Evolutionary conservation across 2,888 invertebrate genomes (phyloP).

Genomic region (Eretmocerus hayati): DNA sequence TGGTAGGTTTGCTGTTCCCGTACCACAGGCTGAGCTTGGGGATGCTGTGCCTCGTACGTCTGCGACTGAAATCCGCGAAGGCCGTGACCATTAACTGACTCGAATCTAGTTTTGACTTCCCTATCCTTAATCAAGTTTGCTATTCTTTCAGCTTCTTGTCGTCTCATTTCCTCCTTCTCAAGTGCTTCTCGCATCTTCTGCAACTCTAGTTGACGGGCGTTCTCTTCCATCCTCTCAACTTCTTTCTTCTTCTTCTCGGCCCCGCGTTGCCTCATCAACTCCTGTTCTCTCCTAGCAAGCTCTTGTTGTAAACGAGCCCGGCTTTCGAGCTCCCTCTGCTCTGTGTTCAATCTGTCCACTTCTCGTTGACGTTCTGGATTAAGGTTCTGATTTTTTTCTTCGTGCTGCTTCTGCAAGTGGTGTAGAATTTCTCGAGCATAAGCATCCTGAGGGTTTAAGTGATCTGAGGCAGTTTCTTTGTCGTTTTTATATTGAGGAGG

Average conservation of each 20-base stretch:
- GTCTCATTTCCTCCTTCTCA: slow-evolving; percentile 33
- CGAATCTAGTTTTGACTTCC: slow-evolving; percentile 12
- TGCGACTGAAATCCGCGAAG: neutral
- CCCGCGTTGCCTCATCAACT: slow-evolving; percentile 35
- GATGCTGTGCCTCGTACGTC: slow-evolving; percentile 14
- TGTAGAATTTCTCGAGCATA: slow-evolving; percentile 37
- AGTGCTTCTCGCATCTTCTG: slow-evolving; percentile 35
- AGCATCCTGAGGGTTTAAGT: slow-evolving; percentile 27
- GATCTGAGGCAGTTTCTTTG: slow-evolving; percentile 18
- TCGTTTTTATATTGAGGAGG: slow-evolving; percentile 26
- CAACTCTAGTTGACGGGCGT: slow-evolving; percentile 36
- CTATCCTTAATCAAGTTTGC: slow-evolving; percentile 31
- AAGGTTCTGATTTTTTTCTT: slow-evolving; percentile 34
- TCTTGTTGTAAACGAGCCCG: slow-evolving; percentile 33
- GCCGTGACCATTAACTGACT: neutral
- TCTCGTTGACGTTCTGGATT: slow-evolving; percentile 39
- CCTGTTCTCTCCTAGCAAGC: slow-evolving; percentile 33
- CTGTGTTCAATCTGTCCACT: slow-evolving; percentile 34
- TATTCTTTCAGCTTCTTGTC: slow-evolving; percentile 29
- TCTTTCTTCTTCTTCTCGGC: slow-evolving; percentile 38
- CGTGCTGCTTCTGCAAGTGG: slow-evolving; percentile 37
- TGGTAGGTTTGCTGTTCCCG: slow-evolving; percentile 31
- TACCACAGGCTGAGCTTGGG: slow-evolving; percentile 29
- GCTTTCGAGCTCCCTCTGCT: slow-evolving; percentile 36
- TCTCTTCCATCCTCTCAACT: slow-evolving; percentile 35